These are phyloP conservation scores for Gisinianus flammeolus DNA, from an alignment of 2,888 invertebrate species.

Conservation along the genomic window DNA sequence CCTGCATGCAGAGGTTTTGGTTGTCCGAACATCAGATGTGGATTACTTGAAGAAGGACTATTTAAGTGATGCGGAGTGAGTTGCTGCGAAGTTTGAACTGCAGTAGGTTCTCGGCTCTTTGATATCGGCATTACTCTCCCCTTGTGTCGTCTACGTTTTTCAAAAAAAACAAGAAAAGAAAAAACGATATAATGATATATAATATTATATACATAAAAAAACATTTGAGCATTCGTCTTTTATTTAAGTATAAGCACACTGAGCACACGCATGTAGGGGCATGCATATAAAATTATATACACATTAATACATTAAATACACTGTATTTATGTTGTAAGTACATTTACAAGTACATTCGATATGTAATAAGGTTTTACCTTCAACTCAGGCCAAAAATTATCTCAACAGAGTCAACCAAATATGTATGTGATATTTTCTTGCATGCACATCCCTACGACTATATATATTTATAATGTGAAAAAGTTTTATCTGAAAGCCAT, in stretches of 20 bases:
- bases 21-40: constrained; percentile 42
- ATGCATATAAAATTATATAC: too few relatives aligned
- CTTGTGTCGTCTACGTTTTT: not conserved
- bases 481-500: constrained; percentile 18
- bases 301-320: too few relatives aligned
- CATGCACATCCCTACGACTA: not conserved
- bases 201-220: not conserved
- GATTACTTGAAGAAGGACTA: constrained; percentile 31
- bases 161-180: constrained; percentile 9
- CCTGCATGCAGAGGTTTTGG: constrained; percentile 48
- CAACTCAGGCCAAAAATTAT: constrained; percentile 10
- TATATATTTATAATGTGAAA: constrained; percentile 1
- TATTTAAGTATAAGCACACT: too few relatives aligned
- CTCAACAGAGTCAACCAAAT: constrained; percentile 2
- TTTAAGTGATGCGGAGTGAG: constrained; percentile 32
- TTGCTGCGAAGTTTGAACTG: constrained; percentile 37
- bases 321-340: not conserved
- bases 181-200: not conserved
- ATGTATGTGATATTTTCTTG: constrained; percentile 11
- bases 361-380: not conserved
- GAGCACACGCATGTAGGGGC: too few relatives aligned
- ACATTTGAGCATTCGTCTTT: not conserved
- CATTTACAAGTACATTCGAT: not conserved
- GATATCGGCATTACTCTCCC: constrained; percentile 43
- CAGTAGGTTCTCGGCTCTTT: constrained; percentile 33